phyloP scores from a whole-genome alignment of 2,888 invertebrate species.

The Rhagium mordax region DNA sequence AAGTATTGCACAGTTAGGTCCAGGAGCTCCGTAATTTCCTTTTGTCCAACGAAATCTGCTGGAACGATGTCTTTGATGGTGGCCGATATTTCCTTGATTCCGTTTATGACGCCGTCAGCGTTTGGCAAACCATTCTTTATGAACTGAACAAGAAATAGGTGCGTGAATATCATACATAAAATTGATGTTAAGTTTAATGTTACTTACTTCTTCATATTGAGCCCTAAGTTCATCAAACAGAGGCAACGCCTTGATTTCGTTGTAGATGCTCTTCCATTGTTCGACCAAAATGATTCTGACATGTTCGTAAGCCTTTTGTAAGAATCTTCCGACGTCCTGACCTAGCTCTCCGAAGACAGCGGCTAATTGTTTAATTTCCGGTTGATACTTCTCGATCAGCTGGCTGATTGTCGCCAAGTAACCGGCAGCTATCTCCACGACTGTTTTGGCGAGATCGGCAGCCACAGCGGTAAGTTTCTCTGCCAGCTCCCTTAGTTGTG shows the following conservation, averaged over 20 bases:
- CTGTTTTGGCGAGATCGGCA: conserved; percentile 71
- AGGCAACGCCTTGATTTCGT: conserved; percentile 74
- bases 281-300: conserved; percentile 69
- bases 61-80: conserved; percentile 76
- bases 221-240: conserved; percentile 71
- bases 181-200: not conserved
- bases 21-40: conserved; percentile 76
- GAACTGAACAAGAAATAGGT: conserved; percentile 46
- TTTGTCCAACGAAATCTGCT: conserved; percentile 66
- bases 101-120: conserved; percentile 73
- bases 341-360: conserved; percentile 72
- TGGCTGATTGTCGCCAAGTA: conserved; percentile 73
- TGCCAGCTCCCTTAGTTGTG: conserved; percentile 66
- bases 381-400: conserved; percentile 78
- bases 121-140: conserved; percentile 66
- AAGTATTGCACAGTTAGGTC: conserved; percentile 76
- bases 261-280: conserved; percentile 68
- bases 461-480: conserved; percentile 70
- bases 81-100: conserved; percentile 73
- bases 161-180: not conserved
- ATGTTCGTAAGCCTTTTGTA: conserved; percentile 67
- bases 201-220: conserved; percentile 66
- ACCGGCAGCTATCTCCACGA: conserved; percentile 61
- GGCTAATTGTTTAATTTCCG: conserved; percentile 77
- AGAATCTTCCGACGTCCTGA: conserved; percentile 68